Evolutionary conservation across 2,113 vertebrate genomes (phyloP), one percentile per base, ranked within the genome.

Genomic region (Mormyrus iriodes): DNA sequence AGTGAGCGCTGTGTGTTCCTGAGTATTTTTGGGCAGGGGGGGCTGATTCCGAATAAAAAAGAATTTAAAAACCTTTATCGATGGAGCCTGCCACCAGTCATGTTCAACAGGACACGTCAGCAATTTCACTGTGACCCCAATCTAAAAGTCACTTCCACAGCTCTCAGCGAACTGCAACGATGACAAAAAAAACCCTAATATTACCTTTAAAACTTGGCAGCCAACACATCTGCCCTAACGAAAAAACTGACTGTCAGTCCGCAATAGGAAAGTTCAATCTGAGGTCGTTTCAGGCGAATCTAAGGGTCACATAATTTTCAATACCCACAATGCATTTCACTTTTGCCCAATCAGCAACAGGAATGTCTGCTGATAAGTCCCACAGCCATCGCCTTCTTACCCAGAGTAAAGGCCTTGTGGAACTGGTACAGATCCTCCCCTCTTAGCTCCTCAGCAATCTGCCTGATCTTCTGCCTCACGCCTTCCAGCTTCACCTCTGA

Each of bases 401-500:
- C 98, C 93, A 97, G 95, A 49, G 98, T 98, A 91, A 98, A 96
- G 51, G 98, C 98, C 94, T 97, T 96, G 91, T 99, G 98, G 90
- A 97, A 99, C 86, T 99, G 98, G 93, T 97, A 94, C 93, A 98
- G 94, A 90, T 99, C 98, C 90, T 99, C 98, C 92, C 97, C 98
- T 90, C 95, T 93, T 31, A 99, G 94, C 90, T 99, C 98, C 55
- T 98, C 96, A 0, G 98, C 97, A 88, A 98, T 96, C 88, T 96
- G 97, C 44, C 96, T 94, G 69, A 99, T 98, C 92, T 98, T 99
- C 92, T 96, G 95, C 89, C 97, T 95, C 90, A 99, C 97, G 49
- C 89, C 94, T 85, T 97, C 97, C 92, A 99, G 94, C 87, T 98
- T 99, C 19, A 91, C 76, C 13, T 99, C 97, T n/a, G 98, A 97